Conservation (phyloP, 1,140 invertebrate genomes). For the Psilanteris sp. region DNA sequence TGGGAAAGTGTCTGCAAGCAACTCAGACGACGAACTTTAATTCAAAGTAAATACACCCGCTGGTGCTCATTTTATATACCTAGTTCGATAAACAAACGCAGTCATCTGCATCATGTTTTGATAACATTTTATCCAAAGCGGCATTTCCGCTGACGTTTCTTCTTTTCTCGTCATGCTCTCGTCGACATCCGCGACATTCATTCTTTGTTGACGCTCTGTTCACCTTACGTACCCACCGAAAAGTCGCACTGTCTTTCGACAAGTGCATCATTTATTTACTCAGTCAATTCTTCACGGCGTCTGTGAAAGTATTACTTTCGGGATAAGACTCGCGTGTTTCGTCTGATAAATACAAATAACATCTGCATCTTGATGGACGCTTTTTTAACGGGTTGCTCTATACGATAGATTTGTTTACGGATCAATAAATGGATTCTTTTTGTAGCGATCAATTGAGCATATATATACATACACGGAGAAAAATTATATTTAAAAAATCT, state of each 20-base stretch:
- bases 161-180: conserved; percentile 21
- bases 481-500: too few species aligned
- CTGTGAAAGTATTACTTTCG: conserved; percentile 54
- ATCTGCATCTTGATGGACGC: conserved; percentile 20
- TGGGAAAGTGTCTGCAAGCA: conserved; percentile 4
- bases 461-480: too few species aligned
- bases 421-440: too few species aligned
- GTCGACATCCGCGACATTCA: conserved; percentile 27
- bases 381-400: too few species aligned
- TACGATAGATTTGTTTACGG: too few species aligned
- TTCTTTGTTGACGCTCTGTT: conserved; percentile 27
- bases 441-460: too few species aligned
- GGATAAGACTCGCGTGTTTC: conserved; percentile 39
- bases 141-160: conserved; percentile 16
- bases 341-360: conserved; percentile 52
- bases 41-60: conserved; percentile 41
- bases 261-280: conserved; percentile 58
- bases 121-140: conserved; percentile 42
- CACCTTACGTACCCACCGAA: conserved; percentile 6
- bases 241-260: conserved; percentile 27
- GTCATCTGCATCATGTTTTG: conserved; percentile 42
- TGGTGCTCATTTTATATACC: conserved; percentile 46
- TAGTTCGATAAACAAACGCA: conserved; percentile 28
- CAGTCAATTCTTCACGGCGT: conserved; percentile 46
- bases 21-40: conserved; percentile 45